Evolutionary conservation across 2,888 invertebrate genomes (phyloP).

Genomic region (Calephelis perditalis): DNA sequence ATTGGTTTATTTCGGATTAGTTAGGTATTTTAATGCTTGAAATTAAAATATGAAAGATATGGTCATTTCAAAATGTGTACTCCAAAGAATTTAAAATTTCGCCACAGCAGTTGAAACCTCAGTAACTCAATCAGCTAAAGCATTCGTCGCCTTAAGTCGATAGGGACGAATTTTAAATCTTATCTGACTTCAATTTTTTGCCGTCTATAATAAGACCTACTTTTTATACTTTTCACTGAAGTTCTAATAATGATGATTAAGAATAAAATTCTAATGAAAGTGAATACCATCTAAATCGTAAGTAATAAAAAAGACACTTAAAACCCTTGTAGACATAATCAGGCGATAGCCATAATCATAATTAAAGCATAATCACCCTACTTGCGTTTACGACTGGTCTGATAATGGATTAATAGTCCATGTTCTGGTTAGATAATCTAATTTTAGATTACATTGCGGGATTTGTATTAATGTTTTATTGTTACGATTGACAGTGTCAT

Average conservation of each 20-base stretch:
- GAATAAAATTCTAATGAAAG: neutral
- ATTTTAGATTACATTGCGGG: neutral
- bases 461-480: constrained; percentile 2
- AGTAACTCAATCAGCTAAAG: too few species aligned
- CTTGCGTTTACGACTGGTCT: neutral
- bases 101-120: too few species aligned
- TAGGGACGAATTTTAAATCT: too few species aligned
- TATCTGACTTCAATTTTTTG: too few species aligned
- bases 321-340: neutral
- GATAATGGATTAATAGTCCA: constrained; percentile 5
- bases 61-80: too few species aligned
- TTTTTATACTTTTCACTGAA: neutral
- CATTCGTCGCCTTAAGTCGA: too few species aligned
- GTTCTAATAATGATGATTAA: neutral
- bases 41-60: too few species aligned
- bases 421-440: constrained; percentile 3
- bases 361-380: constrained; percentile 6
- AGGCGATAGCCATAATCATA: constrained; percentile 1
- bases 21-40: too few species aligned
- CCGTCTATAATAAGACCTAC: too few species aligned
- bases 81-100: too few species aligned
- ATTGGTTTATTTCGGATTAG: too few species aligned
- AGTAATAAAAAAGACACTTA: neutral
- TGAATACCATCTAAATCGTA: too few species aligned
- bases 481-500: neutral